Conservation (phyloP, 1,140 invertebrate genomes). For the Tribolium castaneum region DNA sequence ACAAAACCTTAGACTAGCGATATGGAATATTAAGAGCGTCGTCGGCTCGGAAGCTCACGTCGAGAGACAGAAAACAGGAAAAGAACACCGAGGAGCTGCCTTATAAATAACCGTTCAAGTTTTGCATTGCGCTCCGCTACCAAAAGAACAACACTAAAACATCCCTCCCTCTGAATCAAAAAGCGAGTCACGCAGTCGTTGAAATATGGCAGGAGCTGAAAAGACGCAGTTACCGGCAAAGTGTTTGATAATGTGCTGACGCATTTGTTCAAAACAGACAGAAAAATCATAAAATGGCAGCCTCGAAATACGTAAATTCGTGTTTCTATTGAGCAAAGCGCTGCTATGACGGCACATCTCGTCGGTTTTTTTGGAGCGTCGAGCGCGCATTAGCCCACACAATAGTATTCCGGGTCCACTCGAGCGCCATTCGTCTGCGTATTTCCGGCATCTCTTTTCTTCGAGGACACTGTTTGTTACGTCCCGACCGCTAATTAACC, state of each 20-base stretch:
- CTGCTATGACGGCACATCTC: background rate
- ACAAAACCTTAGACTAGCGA: slow-evolving; percentile 50
- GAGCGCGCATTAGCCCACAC: slow-evolving; percentile 29
- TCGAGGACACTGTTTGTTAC: slow-evolving; percentile 18
- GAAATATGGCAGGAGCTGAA: slow-evolving; percentile 48
- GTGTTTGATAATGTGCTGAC: slow-evolving; percentile 57
- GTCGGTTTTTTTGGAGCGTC: slow-evolving; percentile 1
- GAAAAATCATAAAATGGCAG: background rate
- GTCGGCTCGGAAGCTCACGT: slow-evolving; percentile 37
- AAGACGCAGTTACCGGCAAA: slow-evolving; percentile 38
- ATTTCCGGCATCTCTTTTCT: slow-evolving; percentile 36
- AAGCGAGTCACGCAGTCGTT: slow-evolving; percentile 53
- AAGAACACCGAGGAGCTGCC: slow-evolving; percentile 32
- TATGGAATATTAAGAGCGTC: slow-evolving; percentile 52
- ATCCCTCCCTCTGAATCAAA: slow-evolving; percentile 52
- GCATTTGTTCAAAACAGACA: slow-evolving; percentile 51
- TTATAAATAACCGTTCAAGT: slow-evolving; percentile 53
- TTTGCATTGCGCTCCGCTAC: slow-evolving; percentile 42
- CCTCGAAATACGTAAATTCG: background rate
- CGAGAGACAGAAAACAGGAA: slow-evolving; percentile 47
- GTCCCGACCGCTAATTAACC: slow-evolving; percentile 42
- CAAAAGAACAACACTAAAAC: slow-evolving; percentile 51
- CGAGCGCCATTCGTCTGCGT: slow-evolving; percentile 18
- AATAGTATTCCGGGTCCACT: slow-evolving; percentile 41
- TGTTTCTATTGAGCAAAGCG: slow-evolving; percentile 8